Evolutionary conservation across 1,140 invertebrate species (phyloP), one percentile per base, ranked within the genome.

Genomic region (Cephus cinctus): DNA sequence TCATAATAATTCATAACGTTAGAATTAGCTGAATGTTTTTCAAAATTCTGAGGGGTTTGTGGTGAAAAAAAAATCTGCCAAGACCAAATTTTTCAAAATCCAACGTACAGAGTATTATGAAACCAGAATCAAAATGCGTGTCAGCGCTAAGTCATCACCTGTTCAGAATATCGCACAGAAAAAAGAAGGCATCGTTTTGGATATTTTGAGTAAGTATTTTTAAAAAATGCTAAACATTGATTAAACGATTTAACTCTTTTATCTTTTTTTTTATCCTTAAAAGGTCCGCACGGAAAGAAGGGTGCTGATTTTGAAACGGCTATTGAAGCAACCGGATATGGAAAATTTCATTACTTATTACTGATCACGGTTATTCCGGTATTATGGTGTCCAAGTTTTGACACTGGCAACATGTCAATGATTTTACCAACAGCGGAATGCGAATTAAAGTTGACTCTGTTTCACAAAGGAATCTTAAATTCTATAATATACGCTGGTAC

Each of bases 391-490:
- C 76, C 81, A 1, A 80, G 84, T 12, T 84, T 85, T 34, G 84
- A 87, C 30, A 84, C 80, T 2, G 80, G 80, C 19, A 81, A 82
- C 4, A 78, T 85, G 47, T 84, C 85, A 1, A 86, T 83, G 64
- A 84, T 88, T 52, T 73, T 88, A 55, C 85, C 86, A 1, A 74
- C 81, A 3, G 86, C 85, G 0, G 82, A 86, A 55, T 89, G 87
- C 58, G 86, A 89, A 68, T 77, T 90, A 27, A 55, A 81, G 15
- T 67, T 89, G 22, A 76, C 78, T 1, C 59, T 85, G 1, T 62
- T 82, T 11, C 78, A 88, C 21, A 88, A 88, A 77, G 86, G 87
- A 1, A 75, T 84, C 2, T 62, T 89, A 0, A 87, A 84, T 48
- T 84, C 81, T 1, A 78, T 81, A 31, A 78, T 81, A 18, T 89